Evolutionary conservation across 2,797 vertebrate genomes (phyloP).

Genomic region (Carcharodon carcharias): DNA sequence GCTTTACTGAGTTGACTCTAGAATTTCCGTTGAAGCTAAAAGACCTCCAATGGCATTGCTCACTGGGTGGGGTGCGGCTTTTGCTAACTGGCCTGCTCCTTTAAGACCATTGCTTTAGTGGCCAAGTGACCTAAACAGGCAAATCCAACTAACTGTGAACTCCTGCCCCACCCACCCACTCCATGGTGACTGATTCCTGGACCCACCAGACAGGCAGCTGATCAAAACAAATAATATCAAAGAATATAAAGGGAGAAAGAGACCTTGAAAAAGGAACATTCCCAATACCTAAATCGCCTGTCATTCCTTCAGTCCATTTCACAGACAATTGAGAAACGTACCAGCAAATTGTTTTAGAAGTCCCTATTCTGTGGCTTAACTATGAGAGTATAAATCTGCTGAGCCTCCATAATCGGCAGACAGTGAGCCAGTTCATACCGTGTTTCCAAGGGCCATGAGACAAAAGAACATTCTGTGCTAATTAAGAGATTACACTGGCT

Average conservation of each 20-base stretch:
- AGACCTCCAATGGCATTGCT: background rate
- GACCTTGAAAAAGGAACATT: background rate
- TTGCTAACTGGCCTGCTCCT: background rate
- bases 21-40: background rate
- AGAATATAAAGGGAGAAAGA: background rate
- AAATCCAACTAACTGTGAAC: background rate
- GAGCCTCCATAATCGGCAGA: background rate
- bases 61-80: background rate
- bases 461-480: conserved; percentile 17
- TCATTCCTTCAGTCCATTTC: background rate
- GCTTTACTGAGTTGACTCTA: background rate
- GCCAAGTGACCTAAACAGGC: background rate
- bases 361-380: background rate
- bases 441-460: background rate
- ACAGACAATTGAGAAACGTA: background rate
- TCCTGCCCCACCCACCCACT: background rate
- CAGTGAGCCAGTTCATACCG: background rate
- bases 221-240: background rate
- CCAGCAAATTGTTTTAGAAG: background rate
- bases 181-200: background rate
- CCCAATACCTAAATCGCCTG: background rate
- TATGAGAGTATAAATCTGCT: background rate
- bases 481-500: background rate
- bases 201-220: background rate
- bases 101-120: background rate